Percentiles rank a stretch among this genome's conserved stretches.
Conservation (phyloP, 1,140 invertebrate genomes). For the Magallana ariakensis region DNA sequence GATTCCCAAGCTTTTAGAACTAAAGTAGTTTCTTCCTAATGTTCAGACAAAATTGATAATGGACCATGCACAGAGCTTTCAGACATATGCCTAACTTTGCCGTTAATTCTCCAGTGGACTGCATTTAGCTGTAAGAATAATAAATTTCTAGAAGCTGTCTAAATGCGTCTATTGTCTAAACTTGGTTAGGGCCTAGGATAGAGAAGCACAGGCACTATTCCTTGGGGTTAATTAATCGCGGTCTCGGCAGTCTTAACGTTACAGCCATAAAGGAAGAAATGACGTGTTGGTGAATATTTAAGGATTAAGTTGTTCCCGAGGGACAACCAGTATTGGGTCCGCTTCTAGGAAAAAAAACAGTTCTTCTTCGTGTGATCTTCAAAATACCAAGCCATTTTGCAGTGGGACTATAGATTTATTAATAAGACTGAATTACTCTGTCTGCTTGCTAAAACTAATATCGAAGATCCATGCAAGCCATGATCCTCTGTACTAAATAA, state of each 20-base stretch:
- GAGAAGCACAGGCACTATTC: background rate
- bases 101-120: background rate
- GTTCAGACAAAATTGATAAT: slow-evolving; percentile 18
- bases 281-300: slow-evolving; percentile 20
- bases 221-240: slow-evolving; percentile 35
- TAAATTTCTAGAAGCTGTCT: background rate
- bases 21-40: background rate
- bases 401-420: background rate
- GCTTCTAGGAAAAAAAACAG: background rate
- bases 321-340: background rate
- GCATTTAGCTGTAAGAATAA: background rate
- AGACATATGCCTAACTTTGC: background rate
- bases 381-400: background rate
- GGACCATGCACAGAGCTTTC: background rate
- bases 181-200: background rate
- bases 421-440: background rate
- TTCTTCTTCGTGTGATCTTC: background rate
- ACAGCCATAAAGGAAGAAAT: slow-evolving; percentile 15
- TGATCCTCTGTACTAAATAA: background rate
- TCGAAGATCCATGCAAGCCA: background rate
- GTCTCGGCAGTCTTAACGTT: background rate
- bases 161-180: slow-evolving; percentile 21
- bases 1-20: background rate
- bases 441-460: slow-evolving; percentile 20
- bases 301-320: slow-evolving; percentile 9